Percentiles rank a stretch among this genome's conserved stretches.
Evolutionary conservation across 2,888 invertebrate genomes (phyloP).

Genomic region (Cyrtodaria siliqua): DNA sequence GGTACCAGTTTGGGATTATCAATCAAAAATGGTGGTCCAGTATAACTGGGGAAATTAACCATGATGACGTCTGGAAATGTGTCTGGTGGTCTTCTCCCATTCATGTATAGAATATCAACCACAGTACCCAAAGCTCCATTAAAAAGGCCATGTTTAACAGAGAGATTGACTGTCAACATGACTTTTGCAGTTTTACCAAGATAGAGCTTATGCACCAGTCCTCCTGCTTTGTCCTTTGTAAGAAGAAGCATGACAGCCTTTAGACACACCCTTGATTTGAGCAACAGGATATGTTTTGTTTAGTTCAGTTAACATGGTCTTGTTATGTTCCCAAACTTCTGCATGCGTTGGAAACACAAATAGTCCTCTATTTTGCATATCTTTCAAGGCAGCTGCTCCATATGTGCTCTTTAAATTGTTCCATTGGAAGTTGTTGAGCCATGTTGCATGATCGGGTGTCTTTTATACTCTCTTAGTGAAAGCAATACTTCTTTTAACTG

Average conservation of each 20-base stretch:
- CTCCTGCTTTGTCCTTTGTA: not conserved
- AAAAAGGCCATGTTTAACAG: conserved; percentile 55
- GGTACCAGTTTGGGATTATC: conserved; percentile 41
- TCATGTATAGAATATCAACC: conserved; percentile 21
- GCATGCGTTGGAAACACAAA: conserved; percentile 26
- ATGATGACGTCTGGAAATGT: conserved; percentile 30
- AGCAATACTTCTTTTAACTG: conserved; percentile 25
- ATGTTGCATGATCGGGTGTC: conserved; percentile 32
- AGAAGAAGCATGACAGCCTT: conserved; percentile 6
- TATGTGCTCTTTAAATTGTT: conserved; percentile 6
- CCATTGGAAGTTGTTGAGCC: conserved; percentile 58
- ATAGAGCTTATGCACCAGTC: not conserved
- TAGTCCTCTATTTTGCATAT: no score
- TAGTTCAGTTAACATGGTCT: conserved; percentile 13
- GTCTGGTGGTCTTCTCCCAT: not conserved
- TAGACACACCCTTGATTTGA: conserved; percentile 47
- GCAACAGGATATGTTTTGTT: conserved; percentile 49
- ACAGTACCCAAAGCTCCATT: conserved; percentile 62
- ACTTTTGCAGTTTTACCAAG: not conserved
- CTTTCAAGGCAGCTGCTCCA: not conserved
- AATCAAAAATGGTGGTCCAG: conserved; percentile 49
- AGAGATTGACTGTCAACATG: conserved; percentile 8
- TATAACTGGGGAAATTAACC: conserved; percentile 56
- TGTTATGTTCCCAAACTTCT: conserved; percentile 9
- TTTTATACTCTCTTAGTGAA: conserved; percentile 37